Percentiles rank a stretch among this genome's conserved stretches.
phyloP scores from a whole-genome alignment of 2,797 vertebrate genomes.

The Spheniscus humboldti region DNA sequence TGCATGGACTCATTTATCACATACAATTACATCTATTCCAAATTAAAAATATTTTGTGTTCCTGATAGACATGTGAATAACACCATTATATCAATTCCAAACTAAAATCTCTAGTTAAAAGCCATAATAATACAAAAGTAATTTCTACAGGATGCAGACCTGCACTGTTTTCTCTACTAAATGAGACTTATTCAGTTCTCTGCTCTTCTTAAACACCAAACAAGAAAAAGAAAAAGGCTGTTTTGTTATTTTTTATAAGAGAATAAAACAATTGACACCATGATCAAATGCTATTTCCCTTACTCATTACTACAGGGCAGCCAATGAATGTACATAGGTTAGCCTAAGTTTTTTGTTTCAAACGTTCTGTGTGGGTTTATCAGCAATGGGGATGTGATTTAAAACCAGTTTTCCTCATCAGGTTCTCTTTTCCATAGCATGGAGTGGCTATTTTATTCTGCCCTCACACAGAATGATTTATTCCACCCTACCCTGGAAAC shows the following conservation, averaged over 20 bases:
- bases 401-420: not conserved
- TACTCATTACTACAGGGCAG: not conserved
- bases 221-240: not conserved
- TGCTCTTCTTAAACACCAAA: not conserved
- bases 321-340: not conserved
- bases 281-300: not conserved
- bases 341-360: not conserved
- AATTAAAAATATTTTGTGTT: slow-evolving; percentile 43
- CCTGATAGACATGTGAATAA: slow-evolving; percentile 34
- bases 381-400: fast-evolving
- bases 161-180: slow-evolving; percentile 11
- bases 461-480: not conserved
- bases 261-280: not conserved
- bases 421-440: not conserved
- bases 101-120: slow-evolving; percentile 55
- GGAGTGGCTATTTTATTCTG: not conserved
- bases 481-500: not conserved
- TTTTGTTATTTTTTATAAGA: not conserved
- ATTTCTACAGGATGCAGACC: slow-evolving; percentile 18
- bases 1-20: slow-evolving; percentile 46
- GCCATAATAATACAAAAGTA: not conserved
- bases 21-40: slow-evolving; percentile 54
- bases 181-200: not conserved
- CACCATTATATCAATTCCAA: slow-evolving; percentile 28
- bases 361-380: not conserved